Base-by-base conservation (phyloP, 2,797 vertebrate genomes). In the Sebastes melanostomus region DNA sequence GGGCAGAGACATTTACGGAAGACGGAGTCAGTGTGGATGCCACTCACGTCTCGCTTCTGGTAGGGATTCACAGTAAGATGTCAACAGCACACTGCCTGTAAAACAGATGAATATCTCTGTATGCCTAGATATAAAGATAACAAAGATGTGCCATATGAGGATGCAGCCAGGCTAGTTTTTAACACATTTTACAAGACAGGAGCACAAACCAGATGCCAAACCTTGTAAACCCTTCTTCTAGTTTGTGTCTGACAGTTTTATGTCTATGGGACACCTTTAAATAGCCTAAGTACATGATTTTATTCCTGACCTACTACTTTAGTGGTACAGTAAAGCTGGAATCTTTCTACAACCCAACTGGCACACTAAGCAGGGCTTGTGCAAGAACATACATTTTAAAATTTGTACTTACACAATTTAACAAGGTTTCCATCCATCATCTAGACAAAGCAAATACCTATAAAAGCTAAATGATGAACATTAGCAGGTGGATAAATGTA, bases 381-480 rank as follows among this genome's bases (percentile, higher is more conserved):
- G 25, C 52, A 60, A 16, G 20, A 50, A 71, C 58, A 69, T 30
- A 16, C 30, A 61, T 75, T 71, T 71, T 20, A 61, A 74, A 66
- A 32, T 7, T 78, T 78, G 77, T 60, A 79, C 69, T 79, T 72
- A 3, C 52, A 56, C 54, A 66, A n/a, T 78, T 87, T 78, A 75
- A 91, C 83, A 68, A 66, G 67, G 25, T 86, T 84, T 91, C 71
- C 78, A 83, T 84, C 83, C 65, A 66, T 63, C 73, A 32, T 3
- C 14, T 20, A 36, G 30, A 66, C 46, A 89, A 75, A 77, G 80
- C 68, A 91, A 89, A 92, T 81, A 78, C 63, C 62, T 75, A 63
- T 91, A 90, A 92, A 90, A 88, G 50, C 38, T 42, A 68, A 89
- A 84, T 36, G 68, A 77, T 62, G 76, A 80, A 74, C 78, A 83